phyloP scores from a whole-genome alignment of 1,140 invertebrate species.

The Papilio polytes region DNA sequence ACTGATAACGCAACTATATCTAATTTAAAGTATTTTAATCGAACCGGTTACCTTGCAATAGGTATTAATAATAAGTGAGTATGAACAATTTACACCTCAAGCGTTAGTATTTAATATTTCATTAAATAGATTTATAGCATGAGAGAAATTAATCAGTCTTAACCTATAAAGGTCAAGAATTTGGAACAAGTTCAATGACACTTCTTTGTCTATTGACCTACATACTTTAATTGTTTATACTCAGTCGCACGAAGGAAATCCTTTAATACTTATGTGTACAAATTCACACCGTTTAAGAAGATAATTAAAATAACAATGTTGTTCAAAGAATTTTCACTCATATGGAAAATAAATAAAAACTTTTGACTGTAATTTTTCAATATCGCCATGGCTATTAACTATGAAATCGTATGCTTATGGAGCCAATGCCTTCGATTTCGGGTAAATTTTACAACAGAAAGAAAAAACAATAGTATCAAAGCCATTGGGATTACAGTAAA shows the following conservation, averaged over 20 bases:
- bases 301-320: too few species aligned
- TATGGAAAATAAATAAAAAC: too few species aligned
- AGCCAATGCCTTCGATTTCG: too few species aligned
- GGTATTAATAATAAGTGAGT: not conserved
- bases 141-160: conserved; percentile 34
- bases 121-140: conserved; percentile 17
- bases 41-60: not conserved
- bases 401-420: too few species aligned
- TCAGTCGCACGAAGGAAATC: not conserved
- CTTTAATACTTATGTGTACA: not conserved
- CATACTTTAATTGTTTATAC: conserved; percentile 30
- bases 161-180: conserved; percentile 35
- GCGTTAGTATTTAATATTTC: conserved; percentile 21
- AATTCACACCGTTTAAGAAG: not conserved
- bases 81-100: conserved; percentile 3
- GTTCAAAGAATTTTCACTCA: too few species aligned
- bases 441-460: too few species aligned
- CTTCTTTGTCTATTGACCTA: conserved; percentile 12
- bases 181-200: conserved; percentile 34
- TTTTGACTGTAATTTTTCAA: too few species aligned
- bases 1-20: not conserved
- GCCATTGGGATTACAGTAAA: too few species aligned
- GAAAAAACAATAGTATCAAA: too few species aligned
- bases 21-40: not conserved
- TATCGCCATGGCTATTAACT: too few species aligned